These are phyloP conservation scores for Ceryle rudis DNA, from an alignment of 2,797 vertebrate genomes.

Conservation along the genomic window DNA sequence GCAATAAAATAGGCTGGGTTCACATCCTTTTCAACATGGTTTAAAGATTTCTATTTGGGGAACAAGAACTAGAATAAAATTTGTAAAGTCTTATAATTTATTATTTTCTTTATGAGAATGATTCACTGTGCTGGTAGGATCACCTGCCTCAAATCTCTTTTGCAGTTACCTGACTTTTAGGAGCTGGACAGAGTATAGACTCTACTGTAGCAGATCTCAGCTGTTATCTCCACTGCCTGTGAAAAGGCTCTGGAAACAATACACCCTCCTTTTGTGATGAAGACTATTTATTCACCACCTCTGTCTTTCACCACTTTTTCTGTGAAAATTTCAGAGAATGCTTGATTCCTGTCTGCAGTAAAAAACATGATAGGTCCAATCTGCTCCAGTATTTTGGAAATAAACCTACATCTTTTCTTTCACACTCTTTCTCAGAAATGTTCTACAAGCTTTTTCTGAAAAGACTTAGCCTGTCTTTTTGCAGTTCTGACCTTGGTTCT, in stretches of 20 bases:
- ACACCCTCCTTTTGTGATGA: neutral
- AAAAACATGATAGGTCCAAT: neutral
- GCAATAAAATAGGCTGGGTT: neutral
- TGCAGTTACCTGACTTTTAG: neutral
- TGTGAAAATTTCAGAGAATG: neutral
- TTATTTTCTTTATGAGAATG: neutral
- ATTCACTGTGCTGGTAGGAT: neutral
- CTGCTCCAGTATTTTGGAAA: neutral
- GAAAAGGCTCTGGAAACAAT: neutral
- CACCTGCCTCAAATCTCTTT: neutral
- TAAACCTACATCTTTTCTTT: neutral
- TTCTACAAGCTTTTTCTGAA: neutral
- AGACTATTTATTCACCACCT: neutral
- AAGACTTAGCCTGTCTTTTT: neutral
- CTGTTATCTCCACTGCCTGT: neutral
- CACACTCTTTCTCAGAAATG: neutral
- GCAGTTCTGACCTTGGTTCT: neutral
- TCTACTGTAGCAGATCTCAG: neutral
- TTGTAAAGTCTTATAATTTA: neutral
- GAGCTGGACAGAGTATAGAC: neutral
- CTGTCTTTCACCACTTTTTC: neutral
- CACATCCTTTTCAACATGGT: neutral
- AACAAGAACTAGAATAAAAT: neutral
- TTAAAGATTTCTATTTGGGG: neutral
- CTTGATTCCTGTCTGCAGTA: neutral